phyloP scores from a whole-genome alignment of 2,888 invertebrate genomes.

The Callosobruchus maculatus region DNA sequence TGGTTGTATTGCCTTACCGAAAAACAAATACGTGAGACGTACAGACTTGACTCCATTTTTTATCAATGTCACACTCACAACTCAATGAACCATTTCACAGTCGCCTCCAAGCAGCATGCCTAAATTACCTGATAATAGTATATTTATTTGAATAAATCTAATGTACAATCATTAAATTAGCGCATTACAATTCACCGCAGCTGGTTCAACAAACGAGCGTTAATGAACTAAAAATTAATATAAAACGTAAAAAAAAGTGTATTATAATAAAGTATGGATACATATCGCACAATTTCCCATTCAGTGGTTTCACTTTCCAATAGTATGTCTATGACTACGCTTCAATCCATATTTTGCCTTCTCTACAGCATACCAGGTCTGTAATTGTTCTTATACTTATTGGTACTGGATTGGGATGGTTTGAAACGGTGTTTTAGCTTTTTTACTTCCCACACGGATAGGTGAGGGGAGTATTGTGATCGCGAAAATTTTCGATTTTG shows the following conservation, averaged over 20 bases:
- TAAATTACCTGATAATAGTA: background rate
- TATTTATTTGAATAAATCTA: background rate
- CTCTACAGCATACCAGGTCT: background rate
- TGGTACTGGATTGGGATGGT: no score
- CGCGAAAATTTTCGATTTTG: no score
- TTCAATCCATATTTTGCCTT: background rate
- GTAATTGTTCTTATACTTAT: background rate
- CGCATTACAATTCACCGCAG: background rate
- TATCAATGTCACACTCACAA: no score
- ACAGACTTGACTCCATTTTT: no score
- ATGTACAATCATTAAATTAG: background rate
- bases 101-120: no score
- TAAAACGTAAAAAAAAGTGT: background rate
- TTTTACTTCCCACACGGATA: no score
- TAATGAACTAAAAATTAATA: background rate
- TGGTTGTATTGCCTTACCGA: no score
- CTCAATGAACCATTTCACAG: no score
- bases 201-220: background rate
- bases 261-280: background rate
- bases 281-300: background rate
- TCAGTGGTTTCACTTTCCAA: background rate
- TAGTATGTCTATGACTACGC: background rate
- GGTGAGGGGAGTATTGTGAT: no score
- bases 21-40: no score
- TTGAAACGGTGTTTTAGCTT: no score